These are phyloP conservation scores for Calephelis virginiensis DNA, from an alignment of 1,140 invertebrate genomes.

Conservation along the genomic window DNA sequence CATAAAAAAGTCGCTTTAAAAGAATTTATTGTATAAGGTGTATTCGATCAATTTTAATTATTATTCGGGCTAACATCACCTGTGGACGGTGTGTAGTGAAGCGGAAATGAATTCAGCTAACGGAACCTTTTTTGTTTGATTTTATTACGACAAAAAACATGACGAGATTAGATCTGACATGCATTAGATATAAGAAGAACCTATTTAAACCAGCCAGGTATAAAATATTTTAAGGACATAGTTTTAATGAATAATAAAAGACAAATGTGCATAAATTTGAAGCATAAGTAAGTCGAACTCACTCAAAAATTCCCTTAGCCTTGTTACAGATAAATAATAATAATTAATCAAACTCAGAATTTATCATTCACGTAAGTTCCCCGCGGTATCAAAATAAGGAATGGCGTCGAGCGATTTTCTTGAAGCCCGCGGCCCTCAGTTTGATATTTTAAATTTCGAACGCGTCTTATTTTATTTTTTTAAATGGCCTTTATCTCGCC, in stretches of 20 bases:
- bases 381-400: conserved; percentile 8
- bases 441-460: conserved; percentile 61
- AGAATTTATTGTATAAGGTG: conserved; percentile 15
- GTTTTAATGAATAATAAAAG: neutral
- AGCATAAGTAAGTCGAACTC: neutral
- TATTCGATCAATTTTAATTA: conserved; percentile 63
- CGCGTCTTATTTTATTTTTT: conserved; percentile 53
- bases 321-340: neutral
- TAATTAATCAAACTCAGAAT: conserved; percentile 1
- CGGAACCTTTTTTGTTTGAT: conserved; percentile 56
- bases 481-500: conserved; percentile 63
- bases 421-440: conserved; percentile 31
- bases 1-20: neutral
- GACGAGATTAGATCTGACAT: conserved; percentile 61
- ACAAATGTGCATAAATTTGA: neutral
- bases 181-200: conserved; percentile 49
- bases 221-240: neutral
- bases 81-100: conserved; percentile 62
- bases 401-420: conserved; percentile 23
- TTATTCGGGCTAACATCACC: conserved; percentile 62
- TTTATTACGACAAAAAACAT: conserved; percentile 59
- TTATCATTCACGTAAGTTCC: conserved; percentile 10
- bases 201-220: conserved; percentile 5
- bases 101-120: conserved; percentile 70
- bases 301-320: neutral